Evolutionary conservation across 2,888 invertebrate genomes (phyloP), one percentile per base, ranked within the genome.

Genomic region (Rosalia funebris): DNA sequence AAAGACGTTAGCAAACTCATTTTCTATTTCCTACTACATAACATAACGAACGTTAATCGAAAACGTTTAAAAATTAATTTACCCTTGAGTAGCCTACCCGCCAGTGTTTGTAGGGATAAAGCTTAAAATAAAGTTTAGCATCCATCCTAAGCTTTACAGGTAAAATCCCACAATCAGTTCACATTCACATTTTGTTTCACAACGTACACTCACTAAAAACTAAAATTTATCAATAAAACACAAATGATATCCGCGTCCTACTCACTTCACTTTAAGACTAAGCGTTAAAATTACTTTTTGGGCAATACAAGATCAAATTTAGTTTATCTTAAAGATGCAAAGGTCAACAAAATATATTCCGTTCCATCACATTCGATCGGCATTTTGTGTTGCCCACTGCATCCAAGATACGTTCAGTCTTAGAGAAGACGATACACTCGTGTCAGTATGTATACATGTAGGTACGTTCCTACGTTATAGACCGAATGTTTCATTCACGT

Each of bases 91-190:
- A 39, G 12, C 58, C 62, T 4, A 36, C 44, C 32, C 62, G 41
- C 58, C 58, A 58, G 55, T 58, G 53, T 36, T 55, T 62, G 32
- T 58, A 41, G 20, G 62, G 62, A 54, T 62, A 62, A 42, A 62
- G 46, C 12, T 62, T 58, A 36, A 62, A 62, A 39, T 62, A 62
- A 17, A 62, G 34, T 54, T 58, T 62, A 19, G 62, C 50, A 19
- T 62, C 62, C 62, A 62, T 62, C 9, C 11, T 56, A 17, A 11
- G 9, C 20, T 20, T 48, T 17, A 5, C 17, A 34, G 34, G 11
- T 32, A 41, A 20, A 20, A 11, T 44, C 16, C 5, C 11, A n/a
- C n/a, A n/a, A n/a, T n/a, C 32, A 42, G 19, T 34, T 53, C 16
- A 42, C 54, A 54, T 44, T 39, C 34, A 34, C 42, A 10, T 41